Evolutionary conservation across 2,888 invertebrate species (phyloP).

Genomic region (Pristionchus entomophagus): DNA sequence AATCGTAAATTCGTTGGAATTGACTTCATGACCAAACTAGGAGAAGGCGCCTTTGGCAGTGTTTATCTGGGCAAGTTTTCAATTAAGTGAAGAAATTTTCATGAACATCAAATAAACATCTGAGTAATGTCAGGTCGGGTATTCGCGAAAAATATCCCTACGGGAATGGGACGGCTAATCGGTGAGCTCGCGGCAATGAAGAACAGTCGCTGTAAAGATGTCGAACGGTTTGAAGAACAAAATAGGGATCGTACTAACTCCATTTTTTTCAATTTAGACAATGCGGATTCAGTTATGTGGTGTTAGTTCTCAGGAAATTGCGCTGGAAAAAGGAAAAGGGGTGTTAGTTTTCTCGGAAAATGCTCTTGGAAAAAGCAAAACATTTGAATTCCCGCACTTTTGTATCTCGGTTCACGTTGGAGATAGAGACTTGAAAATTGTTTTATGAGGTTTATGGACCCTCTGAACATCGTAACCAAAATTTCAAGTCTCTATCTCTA

Average conservation of each 20-base stretch:
- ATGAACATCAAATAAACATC: too few species aligned
- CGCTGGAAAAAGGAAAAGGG: not conserved
- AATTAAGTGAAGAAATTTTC: not conserved
- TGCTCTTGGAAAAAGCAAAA: too few species aligned
- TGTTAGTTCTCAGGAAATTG: too few species aligned
- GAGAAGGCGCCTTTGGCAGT: not conserved
- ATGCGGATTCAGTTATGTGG: not conserved
- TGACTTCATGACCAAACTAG: not conserved
- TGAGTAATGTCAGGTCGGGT: not conserved
- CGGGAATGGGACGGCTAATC: not conserved
- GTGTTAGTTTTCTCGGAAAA: too few species aligned
- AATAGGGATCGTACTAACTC: not conserved
- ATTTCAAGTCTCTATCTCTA: too few species aligned
- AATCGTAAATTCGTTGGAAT: not conserved
- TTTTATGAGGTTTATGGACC: too few species aligned
- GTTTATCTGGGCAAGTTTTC: not conserved
- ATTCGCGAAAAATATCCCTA: not conserved
- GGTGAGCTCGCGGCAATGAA: not conserved
- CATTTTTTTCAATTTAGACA: not conserved
- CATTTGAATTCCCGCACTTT: too few species aligned
- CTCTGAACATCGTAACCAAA: too few species aligned
- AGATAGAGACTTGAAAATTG: too few species aligned
- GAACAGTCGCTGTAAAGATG: constrained; percentile 1
- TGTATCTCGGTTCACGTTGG: too few species aligned
- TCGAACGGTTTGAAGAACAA: not conserved